Base-by-base conservation (phyloP, 2,113 vertebrate genomes). In the Xenotilapia leptura region DNA sequence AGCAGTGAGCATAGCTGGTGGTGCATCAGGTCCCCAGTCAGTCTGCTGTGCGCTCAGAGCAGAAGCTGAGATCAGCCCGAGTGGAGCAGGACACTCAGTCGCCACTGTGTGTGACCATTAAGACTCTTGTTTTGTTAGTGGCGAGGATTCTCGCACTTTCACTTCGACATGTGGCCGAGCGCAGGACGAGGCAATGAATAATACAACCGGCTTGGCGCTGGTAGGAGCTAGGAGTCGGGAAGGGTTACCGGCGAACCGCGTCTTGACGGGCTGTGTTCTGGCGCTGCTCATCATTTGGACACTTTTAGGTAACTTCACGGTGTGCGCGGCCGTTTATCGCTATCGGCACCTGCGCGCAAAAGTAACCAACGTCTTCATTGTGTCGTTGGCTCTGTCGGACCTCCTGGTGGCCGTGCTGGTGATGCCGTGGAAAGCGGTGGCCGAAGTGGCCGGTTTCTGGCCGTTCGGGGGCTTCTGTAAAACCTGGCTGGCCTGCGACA, bases 371-470 rank as follows among this genome's bases (percentile, higher is more conserved):
- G 92, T 94, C 77, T 94, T 94, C 81, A 94, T 96, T 85, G 94
- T 94, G 77, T 96, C 95, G 7, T 79, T 96, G 80, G 95, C 95
- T 38, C 85, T 96, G 23, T 95, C 95, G 4, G 95, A 96, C 84
- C 95, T 96, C 6, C 92, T 96, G 21, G 95, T 96, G 3, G 95
- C 94, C 9, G 88, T 95, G 73, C 82, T 96, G 49, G 95, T 96
- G 68, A 96, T 96, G 95, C 95, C 95, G 4, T 96, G 95, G 95
- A 95, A 95, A 83, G 94, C 93, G 5, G 93, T 86, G 82, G 88
- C 93, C 2, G 94, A 95, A 26, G 94, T 95, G 54, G 92, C 86
- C 8, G 94, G 94, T 5, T 95, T 89, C 86, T 95, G 94, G 94
- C 94, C 94, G 21, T 95, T 95, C 45, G 93, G 93, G 1, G 60